Base-by-base conservation (phyloP, 2,888 invertebrate species). In the Oligia strigilis region DNA sequence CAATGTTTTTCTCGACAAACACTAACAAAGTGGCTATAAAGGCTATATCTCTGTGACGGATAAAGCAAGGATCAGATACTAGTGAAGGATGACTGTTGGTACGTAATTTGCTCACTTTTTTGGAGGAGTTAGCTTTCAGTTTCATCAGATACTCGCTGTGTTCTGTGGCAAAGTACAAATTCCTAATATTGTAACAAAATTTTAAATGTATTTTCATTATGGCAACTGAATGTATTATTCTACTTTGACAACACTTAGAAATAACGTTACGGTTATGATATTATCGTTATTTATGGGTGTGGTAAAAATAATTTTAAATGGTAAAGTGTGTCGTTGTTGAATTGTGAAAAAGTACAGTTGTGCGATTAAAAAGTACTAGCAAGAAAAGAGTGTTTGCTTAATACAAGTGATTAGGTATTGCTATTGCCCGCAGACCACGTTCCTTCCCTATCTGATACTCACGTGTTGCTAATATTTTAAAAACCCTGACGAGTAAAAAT, bases 1-100 rank as follows among this genome's bases (percentile, higher is more conserved):
- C 75, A 69, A 66, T 86, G 75, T 84, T 84, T 87, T 77, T 81
- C 60, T n/a, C 70, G 52, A 69, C 49, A 72, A 81, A 79, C 75
- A 64, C 72, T 60, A 77, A 79, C 73, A 80, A 85, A 86, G 75
- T 71, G 72, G 62, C 78, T 60, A 74, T 82, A 66, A 81, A 85
- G 62, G 49, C 64, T 49, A 43, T 82, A 82, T 86, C 83, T 85
- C 74, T 58, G 76, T 78, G 75, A 77, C 40, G 36, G 66, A 85
- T 75, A 55, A 52, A 78, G 71, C 64, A 66, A 60, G 40, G 60
- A 77, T 85, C 80, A 49, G 83, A 84, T 84, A 78, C 13, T n/a
- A 62, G 29, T 85, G 82, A 85, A 73, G 64, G 43, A 85, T 76
- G 71, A 69, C 74, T 77, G 55, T 72, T 69, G 74, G 70, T 72